Base-by-base conservation (phyloP, 2,888 invertebrate species). In the Aethes cnicana region DNA sequence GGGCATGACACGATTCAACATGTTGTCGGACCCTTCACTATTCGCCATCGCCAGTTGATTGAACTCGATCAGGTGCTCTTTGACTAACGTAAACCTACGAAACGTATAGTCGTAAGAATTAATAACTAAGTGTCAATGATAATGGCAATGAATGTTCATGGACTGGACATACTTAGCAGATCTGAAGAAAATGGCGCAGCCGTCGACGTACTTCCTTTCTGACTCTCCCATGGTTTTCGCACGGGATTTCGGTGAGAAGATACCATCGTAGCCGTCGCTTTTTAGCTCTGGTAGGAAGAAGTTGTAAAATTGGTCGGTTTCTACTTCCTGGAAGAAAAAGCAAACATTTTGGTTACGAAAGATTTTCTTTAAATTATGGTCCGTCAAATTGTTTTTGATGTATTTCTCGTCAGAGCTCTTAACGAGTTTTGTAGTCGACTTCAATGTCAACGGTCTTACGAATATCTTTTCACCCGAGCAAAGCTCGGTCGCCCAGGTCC, bases 41-140 rank as follows among this genome's bases (percentile, higher is more conserved):
- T 98, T 98, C 16, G 98, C 97, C 97, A 99, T 98, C 16, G 99
- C 99, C 71, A 99, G 90, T 90, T 98, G 97, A 88, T 98, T 98
- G 90, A 98, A 98, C 91, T 99, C 99, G 66, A 99, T 96, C 73
- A 98, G 91, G 85, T 98, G 97, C 83, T 99, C 97, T 83, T 97
- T 97, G 61, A 98, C 94, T 83, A 99, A 91, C 33, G 95, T 93
- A 87, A 99, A 99, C 90, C 98, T 98, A 85, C n/a, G 4, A 83
- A 85, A 36, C 9, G 18, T 16, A 55, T 28, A 11, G 4, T n/a
- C n/a, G n/a, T n/a, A n/a, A n/a, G n/a, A n/a, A n/a, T n/a, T n/a
- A n/a, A n/a, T n/a, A n/a, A n/a, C n/a, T n/a, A n/a, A n/a, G n/a
- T n/a, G n/a, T n/a, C n/a, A 32, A 3, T 36, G 35, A 7, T 3